These are phyloP conservation scores for Ips nitidus DNA, from an alignment of 1,140 invertebrate species.

Conservation along the genomic window DNA sequence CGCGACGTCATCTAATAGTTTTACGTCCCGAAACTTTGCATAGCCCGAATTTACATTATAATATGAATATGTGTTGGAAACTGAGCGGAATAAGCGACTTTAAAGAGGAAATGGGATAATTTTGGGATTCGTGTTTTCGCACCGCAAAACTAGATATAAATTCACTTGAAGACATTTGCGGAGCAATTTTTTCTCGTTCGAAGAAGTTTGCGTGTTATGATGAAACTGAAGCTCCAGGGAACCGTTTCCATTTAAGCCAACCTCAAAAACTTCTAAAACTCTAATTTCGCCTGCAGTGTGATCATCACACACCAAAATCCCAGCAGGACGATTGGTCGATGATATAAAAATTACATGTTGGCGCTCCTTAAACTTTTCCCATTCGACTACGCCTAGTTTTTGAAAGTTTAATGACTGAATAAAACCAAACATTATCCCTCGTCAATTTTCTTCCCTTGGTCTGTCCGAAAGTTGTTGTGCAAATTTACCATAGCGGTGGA, in stretches of 20 bases:
- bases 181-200: not conserved
- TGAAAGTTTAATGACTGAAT: slow-evolving; percentile 4
- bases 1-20: slow-evolving; percentile 10
- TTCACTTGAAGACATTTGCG: not conserved
- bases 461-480: not conserved
- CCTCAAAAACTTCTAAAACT: not conserved
- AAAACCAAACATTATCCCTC: slow-evolving; percentile 1
- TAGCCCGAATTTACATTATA: slow-evolving; percentile 14
- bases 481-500: not conserved
- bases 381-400: not conserved
- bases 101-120: slow-evolving; percentile 10
- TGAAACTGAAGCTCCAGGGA: not conserved
- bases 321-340: not conserved
- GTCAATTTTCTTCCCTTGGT: not conserved
- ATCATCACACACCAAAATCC: not conserved
- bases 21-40: slow-evolving; percentile 18
- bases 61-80: slow-evolving; percentile 21
- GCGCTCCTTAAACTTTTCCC: not conserved
- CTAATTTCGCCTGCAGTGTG: not conserved
- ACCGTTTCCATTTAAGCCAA: not conserved
- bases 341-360: not conserved
- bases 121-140: not conserved
- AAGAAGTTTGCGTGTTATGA: not conserved
- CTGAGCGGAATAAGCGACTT: slow-evolving; percentile 10
- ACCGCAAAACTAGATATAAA: not conserved